Percentiles rank a stretch among this genome's conserved stretches.
These are phyloP conservation scores for Acrocephalus kingi DNA, from an alignment of 2,113 vertebrate genomes.

Conservation along the genomic window DNA sequence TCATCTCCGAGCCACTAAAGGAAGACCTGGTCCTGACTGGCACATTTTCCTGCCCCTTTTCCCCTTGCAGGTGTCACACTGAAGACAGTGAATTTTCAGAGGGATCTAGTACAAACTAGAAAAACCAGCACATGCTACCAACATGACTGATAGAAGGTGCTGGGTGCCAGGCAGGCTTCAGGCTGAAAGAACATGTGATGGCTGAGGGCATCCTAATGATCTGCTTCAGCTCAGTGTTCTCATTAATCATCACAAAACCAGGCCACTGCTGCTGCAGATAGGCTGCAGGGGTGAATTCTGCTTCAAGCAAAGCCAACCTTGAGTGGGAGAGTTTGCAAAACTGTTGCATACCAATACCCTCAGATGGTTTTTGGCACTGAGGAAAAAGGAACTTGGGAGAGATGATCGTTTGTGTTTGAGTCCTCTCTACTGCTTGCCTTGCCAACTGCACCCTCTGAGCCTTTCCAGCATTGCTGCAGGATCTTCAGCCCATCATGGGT, in stretches of 20 bases:
- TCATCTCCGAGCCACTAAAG: not conserved
- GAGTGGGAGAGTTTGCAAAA: not conserved
- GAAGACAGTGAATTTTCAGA: not conserved
- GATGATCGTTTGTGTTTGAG: not conserved
- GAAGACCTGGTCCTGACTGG: not conserved
- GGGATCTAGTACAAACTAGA: not conserved
- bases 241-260: not conserved
- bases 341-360: not conserved
- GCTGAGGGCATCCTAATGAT: not conserved
- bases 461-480: not conserved
- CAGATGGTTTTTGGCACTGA: not conserved
- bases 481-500: not conserved
- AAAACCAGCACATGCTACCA: fast-evolving
- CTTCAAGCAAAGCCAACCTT: not conserved
- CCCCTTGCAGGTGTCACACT: not conserved
- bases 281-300: not conserved
- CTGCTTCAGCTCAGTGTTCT: not conserved
- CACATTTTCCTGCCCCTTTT: not conserved
- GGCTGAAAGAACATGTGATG: not conserved
- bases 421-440: not conserved
- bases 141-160: not conserved
- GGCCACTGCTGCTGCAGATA: not conserved
- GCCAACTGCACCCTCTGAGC: not conserved
- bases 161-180: not conserved
- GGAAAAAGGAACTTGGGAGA: not conserved